These are phyloP conservation scores for Ptilorrhoa leucosticta DNA, from an alignment of 2,113 vertebrate species.

Conservation along the genomic window DNA sequence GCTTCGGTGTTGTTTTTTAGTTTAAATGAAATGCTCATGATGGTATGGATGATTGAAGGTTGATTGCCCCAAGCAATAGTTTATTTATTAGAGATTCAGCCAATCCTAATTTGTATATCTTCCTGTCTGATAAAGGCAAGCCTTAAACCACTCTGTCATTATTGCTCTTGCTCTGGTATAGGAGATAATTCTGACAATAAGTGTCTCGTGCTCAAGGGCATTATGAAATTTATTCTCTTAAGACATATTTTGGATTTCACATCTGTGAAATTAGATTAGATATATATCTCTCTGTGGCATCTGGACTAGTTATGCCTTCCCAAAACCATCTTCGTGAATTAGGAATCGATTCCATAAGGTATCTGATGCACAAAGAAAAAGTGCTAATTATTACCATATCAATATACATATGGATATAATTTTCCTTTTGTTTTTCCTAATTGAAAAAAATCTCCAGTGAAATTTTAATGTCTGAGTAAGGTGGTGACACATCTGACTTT, in stretches of 20 bases:
- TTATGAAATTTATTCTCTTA: conserved; percentile 46
- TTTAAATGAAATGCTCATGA: conserved; percentile 10
- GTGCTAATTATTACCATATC: not conserved
- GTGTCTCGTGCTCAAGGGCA: not conserved
- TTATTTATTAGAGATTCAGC: conserved; percentile 32
- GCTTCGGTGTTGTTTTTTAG: not conserved
- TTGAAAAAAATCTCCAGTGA: not conserved
- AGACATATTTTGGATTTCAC: conserved; percentile 21
- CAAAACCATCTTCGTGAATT: not conserved
- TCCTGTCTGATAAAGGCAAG: not conserved
- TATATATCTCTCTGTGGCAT: not conserved
- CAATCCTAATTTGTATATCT: conserved; percentile 13
- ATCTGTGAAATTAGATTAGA: conserved; percentile 37
- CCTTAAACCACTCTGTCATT: not conserved
- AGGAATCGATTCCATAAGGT: not conserved
- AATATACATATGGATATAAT: not conserved
- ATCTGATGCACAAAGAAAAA: not conserved
- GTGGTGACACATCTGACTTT: not conserved
- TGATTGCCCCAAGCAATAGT: not conserved
- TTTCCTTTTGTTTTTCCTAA: not conserved
- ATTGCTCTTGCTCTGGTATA: not conserved
- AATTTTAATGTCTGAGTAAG: not conserved
- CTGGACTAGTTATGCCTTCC: not conserved
- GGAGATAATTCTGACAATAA: conserved; percentile 11
- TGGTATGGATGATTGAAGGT: not conserved